Base-by-base conservation (phyloP, 2,888 invertebrate genomes). In the Agelastica alni region DNA sequence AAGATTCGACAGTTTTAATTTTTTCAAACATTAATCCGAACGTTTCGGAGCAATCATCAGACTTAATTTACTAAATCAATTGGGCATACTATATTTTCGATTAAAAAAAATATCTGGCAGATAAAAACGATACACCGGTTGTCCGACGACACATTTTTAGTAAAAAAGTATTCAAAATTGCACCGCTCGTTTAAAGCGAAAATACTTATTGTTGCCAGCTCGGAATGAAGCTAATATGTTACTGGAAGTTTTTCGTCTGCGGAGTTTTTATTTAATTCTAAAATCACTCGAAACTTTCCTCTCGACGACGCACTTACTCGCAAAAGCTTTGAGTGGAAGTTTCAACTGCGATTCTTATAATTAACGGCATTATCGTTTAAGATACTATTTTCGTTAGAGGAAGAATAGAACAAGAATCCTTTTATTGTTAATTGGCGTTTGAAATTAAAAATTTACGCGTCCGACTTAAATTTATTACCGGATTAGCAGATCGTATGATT, bases 321-420 rank as follows among this genome's bases (percentile, higher is more conserved):
- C 16, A 43, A 43, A 9, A 14, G 28, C 30, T 43, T 43, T 28
- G 16, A 43, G 6, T 5, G n/a, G 22, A 26, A 17, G 13, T 30
- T 43, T 17, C 30, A 43, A 43, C 42, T 43, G 18, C 10, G 30
- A 43, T 43, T 43, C 42, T 43, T 28, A 43, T 43, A 43, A 43
- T 43, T 43, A 43, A 16, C 14, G 16, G 17, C 10, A 43, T 43
- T 43, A 43, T 14, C 28, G 10, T 30, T 28, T 30, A 28, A 28
- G 42, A 30, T 28, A 3, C 42, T 18, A 43, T 43, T 43, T 28
- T n/a, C n/a, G 42, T 43, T 43, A 43, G 7, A 26, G n/a, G 9
- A 26, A 26, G 26, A 6, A 9, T 6, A 26, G 26, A 6, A 26
- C 26, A 7, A 26, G 9, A 9, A 26, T 9, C 26, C 7, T 26